Conservation (phyloP, 2,888 invertebrate genomes). For the Balanococcus diminutus region DNA sequence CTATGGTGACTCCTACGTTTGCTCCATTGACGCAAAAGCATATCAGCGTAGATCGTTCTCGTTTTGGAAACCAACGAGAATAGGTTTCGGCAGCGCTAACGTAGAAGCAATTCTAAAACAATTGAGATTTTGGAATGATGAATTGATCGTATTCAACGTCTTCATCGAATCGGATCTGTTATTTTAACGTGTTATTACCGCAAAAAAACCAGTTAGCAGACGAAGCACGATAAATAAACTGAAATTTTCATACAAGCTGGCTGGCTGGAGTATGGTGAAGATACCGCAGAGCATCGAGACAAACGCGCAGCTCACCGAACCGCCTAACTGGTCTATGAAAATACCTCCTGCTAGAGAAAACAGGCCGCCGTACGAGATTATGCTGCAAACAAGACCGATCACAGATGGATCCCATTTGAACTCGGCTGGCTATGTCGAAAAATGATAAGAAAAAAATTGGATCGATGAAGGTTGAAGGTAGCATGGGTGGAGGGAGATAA, state of each 20-base stretch:
- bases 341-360: not conserved
- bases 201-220: not conserved
- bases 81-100: not conserved
- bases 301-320: not conserved
- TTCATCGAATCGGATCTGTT: not conserved
- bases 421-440: not conserved
- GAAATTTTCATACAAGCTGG: not conserved
- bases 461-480: no score
- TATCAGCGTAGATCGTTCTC: not conserved
- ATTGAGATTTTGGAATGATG: not conserved
- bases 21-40: not conserved
- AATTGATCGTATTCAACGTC: not conserved
- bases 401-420: not conserved
- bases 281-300: not conserved
- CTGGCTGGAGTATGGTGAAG: not conserved
- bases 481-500: no score
- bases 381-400: not conserved
- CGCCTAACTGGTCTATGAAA: not conserved
- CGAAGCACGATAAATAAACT: not conserved
- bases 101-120: not conserved
- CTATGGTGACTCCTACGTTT: not conserved
- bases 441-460: not conserved
- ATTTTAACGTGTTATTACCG: not conserved
- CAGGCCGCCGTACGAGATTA: not conserved
- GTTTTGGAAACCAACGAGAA: not conserved